Percentiles rank a stretch among this genome's conserved stretches.
These are phyloP conservation scores for Lamproptera curius DNA, from an alignment of 2,888 invertebrate genomes.

Conservation along the genomic window DNA sequence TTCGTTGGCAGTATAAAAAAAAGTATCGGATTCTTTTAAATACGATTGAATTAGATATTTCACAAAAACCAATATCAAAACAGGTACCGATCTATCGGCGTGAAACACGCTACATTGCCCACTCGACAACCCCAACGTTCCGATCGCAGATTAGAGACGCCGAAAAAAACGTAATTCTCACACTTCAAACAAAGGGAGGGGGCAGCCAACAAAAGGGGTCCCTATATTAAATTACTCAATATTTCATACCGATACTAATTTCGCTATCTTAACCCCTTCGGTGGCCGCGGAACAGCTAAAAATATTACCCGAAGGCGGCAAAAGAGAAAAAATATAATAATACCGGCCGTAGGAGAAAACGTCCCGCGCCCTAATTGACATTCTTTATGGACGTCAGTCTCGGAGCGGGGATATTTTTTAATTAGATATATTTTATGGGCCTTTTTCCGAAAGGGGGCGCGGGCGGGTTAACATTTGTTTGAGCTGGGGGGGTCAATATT, in stretches of 20 bases:
- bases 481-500: conserved; percentile 73
- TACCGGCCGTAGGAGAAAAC: conserved; percentile 55
- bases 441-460: conserved; percentile 72
- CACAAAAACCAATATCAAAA: too few relatives aligned
- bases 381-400: conserved; percentile 79
- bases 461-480: conserved; percentile 76
- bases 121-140: too few relatives aligned
- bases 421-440: conserved; percentile 79
- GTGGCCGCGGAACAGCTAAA: conserved; percentile 67
- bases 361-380: conserved; percentile 73
- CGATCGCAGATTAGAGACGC: too few relatives aligned
- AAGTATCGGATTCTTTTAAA: too few relatives aligned
- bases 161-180: too few relatives aligned
- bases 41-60: too few relatives aligned
- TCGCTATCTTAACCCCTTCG: conserved; percentile 76
- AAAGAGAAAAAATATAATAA: conserved; percentile 32
- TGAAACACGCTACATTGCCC: too few relatives aligned
- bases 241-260: conserved; percentile 78
- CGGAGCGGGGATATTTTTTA: conserved; percentile 78
- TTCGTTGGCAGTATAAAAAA: too few relatives aligned
- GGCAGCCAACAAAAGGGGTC: conserved; percentile 36
- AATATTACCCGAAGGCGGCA: conserved; percentile 41
- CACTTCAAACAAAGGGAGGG: conserved; percentile 35
- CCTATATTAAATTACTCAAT: conserved; percentile 77
- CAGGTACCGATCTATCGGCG: too few relatives aligned